Conservation (phyloP, 2,113 vertebrate species). For the Saguinus midas region DNA sequence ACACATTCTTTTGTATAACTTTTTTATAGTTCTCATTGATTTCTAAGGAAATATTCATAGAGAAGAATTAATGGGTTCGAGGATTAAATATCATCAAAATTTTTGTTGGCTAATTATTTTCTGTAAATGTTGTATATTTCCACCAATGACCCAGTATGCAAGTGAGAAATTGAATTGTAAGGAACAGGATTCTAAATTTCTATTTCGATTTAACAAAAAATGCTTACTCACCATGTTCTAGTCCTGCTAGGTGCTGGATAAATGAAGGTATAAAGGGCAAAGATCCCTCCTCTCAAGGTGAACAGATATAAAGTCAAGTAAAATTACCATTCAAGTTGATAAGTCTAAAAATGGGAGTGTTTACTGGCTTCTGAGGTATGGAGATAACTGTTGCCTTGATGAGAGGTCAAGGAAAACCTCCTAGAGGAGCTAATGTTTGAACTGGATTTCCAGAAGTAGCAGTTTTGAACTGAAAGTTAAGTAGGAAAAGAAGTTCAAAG, state of each 20-base stretch:
- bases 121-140: neutral
- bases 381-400: neutral
- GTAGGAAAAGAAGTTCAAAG: neutral
- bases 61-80: neutral
- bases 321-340: neutral
- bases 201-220: neutral
- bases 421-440: neutral
- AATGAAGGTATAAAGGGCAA: neutral
- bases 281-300: neutral
- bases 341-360: neutral
- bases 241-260: neutral
- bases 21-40: neutral
- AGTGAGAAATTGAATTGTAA: slow-evolving; percentile 6
- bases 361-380: neutral
- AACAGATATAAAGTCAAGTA: neutral
- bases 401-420: neutral
- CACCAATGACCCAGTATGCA: neutral
- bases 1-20: neutral
- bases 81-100: neutral
- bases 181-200: neutral
- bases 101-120: neutral
- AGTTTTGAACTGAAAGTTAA: neutral
- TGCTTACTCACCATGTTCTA: neutral
- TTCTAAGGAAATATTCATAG: neutral
- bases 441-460: neutral